phyloP scores from a whole-genome alignment of 2,113 vertebrate species.

The Proteles cristata region DNA sequence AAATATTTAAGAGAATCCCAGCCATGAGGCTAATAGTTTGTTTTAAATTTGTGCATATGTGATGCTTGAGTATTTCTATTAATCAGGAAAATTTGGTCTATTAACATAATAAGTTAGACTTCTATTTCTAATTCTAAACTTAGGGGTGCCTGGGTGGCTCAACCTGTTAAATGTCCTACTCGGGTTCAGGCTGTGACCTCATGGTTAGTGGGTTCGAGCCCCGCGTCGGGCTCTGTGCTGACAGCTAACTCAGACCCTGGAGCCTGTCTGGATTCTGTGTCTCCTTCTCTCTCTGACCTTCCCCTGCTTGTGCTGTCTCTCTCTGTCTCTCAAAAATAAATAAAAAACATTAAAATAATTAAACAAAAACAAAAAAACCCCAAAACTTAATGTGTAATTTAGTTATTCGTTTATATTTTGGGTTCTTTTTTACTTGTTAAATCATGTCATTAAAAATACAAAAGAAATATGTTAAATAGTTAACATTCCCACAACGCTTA shows the following conservation, averaged over 20 bases:
- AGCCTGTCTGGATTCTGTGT: no score
- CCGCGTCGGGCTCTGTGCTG: no score
- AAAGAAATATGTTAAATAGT: not conserved
- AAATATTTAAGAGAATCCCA: constrained; percentile 31
- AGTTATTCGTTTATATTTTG: not conserved
- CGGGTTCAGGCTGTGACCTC: no score
- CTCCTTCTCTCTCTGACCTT: no score
- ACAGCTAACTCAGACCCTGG: no score
- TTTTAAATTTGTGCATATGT: not conserved
- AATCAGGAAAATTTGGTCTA: not conserved
- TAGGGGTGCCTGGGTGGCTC: not conserved
- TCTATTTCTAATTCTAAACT: not conserved
- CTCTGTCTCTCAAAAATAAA: no score
- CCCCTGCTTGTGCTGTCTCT: no score
- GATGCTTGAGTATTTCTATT: not conserved
- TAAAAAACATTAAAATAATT: no score
- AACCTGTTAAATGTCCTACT: no score
- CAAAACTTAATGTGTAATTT: not conserved
- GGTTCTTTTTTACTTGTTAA: not conserved
- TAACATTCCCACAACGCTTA: not conserved
- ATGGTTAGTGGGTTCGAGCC: no score
- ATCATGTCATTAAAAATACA: not conserved
- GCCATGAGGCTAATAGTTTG: not conserved
- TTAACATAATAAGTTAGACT: not conserved
- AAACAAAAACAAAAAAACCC: no score